Percentiles rank a stretch among this genome's conserved stretches.
Conservation (phyloP, 2,113 vertebrate genomes). For the Oreocharis arfaki region DNA sequence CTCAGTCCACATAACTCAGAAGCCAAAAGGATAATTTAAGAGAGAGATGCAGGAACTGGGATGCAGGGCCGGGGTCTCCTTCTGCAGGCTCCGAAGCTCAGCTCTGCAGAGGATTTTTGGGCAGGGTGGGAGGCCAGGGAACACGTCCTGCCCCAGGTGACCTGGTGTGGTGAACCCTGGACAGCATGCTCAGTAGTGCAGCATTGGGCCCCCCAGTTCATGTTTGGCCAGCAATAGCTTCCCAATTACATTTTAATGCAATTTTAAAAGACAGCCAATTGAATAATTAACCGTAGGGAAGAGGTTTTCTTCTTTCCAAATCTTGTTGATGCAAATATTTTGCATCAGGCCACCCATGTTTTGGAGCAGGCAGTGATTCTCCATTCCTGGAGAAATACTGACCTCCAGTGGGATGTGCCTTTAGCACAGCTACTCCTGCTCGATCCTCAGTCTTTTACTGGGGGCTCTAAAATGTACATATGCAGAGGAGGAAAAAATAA, state of each 20-base stretch:
- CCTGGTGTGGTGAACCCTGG: accelerated
- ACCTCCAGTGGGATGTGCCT: slow-evolving; percentile 31
- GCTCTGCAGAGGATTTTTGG: neutral
- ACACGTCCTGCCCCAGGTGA: neutral
- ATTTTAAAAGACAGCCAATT: slow-evolving; percentile 27
- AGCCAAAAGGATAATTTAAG: neutral
- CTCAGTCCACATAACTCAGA: neutral
- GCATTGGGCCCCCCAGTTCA: neutral
- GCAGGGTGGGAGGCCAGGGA: neutral
- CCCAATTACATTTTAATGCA: neutral
- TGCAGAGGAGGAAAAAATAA: accelerated
- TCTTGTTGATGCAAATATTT: neutral
- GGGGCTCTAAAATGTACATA: neutral
- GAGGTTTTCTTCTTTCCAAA: slow-evolving; percentile 3
- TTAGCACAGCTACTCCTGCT: neutral
- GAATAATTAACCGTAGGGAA: slow-evolving; percentile 37
- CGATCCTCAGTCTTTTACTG: accelerated
- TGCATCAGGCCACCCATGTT: slow-evolving; percentile 18
- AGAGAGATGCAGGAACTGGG: neutral
- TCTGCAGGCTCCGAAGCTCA: neutral
- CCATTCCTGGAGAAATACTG: slow-evolving; percentile 29
- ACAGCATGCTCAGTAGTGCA: neutral
- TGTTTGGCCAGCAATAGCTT: neutral
- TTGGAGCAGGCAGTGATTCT: neutral
- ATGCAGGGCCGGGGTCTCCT: neutral